A percentile compares a stretch with the other conserved stretches of the same genome.
Conservation (phyloP, 1,140 invertebrate species). For the Elymnias hypermnestra region DNA sequence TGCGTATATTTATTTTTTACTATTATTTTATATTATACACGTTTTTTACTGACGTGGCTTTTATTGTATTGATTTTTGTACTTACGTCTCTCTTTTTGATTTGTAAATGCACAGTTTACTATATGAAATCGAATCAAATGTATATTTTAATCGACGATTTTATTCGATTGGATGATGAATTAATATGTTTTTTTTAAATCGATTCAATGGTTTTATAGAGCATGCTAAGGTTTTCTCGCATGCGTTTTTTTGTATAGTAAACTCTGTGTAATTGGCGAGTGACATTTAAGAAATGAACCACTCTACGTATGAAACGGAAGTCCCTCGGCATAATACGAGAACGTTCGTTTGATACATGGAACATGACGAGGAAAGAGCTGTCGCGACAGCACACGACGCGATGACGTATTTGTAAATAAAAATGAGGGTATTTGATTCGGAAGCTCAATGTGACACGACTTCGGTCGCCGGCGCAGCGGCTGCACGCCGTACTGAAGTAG, state of each 20-base stretch:
- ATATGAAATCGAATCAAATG: neutral
- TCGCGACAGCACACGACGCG: conserved; percentile 9
- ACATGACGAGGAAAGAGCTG: neutral
- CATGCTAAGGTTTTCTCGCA: too few relatives aligned
- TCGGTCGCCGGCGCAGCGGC: neutral
- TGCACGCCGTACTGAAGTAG: conserved; percentile 4
- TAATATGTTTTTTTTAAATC: neutral
- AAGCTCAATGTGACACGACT: conserved; percentile 10
- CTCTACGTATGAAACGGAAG: too few relatives aligned
- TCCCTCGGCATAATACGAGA: neutral
- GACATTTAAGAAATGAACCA: neutral
- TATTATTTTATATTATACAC: conserved; percentile 23
- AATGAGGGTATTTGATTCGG: conserved; percentile 11
- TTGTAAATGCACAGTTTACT: conserved; percentile 7
- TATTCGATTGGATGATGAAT: conserved; percentile 4
- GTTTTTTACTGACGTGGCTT: conserved; percentile 26
- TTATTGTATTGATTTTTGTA: conserved; percentile 16
- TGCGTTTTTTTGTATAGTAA: too few relatives aligned
- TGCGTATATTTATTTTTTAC: conserved; percentile 23
- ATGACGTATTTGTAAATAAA: conserved; percentile 14
- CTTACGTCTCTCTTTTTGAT: conserved; percentile 7
- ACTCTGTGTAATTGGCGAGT: too few relatives aligned
- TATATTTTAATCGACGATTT: neutral
- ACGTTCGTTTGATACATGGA: conserved; percentile 3
- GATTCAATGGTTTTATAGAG: too few relatives aligned